These are phyloP conservation scores for Chanos chanos DNA, from an alignment of 2,797 vertebrate species.

Conservation along the genomic window DNA sequence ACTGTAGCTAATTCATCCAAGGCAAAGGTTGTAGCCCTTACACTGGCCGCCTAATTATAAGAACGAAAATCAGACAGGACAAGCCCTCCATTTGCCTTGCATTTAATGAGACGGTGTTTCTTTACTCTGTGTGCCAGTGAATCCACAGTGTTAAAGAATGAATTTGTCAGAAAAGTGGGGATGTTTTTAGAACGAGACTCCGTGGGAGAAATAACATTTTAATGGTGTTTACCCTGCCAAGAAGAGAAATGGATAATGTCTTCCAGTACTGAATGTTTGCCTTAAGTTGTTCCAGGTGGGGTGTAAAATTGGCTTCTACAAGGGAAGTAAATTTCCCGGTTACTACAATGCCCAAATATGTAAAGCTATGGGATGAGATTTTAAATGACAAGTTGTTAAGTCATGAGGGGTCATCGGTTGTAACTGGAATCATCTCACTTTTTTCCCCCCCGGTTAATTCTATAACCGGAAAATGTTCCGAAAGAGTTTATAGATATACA, in stretches of 20 bases:
- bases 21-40: too few relatives aligned
- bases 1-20: too few relatives aligned
- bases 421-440: not conserved
- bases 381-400: not conserved
- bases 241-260: not conserved
- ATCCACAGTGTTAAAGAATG: too few relatives aligned
- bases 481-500: not conserved
- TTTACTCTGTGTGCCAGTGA: too few relatives aligned
- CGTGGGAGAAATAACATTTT: too few relatives aligned
- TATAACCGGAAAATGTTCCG: slow-evolving; percentile 1
- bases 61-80: too few relatives aligned
- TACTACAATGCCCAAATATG: slow-evolving; percentile 1
- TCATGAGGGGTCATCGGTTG: not conserved
- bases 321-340: not conserved
- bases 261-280: slow-evolving; percentile 3
- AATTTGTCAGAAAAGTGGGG: too few relatives aligned
- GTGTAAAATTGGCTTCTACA: not conserved
- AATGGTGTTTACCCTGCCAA: too few relatives aligned
- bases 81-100: too few relatives aligned
- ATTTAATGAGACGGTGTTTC: too few relatives aligned
- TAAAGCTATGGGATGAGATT: not conserved
- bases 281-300: not conserved
- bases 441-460: not conserved
- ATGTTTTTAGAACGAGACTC: too few relatives aligned
- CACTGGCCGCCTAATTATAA: too few relatives aligned